Evolutionary conservation across 2,797 vertebrate genomes (phyloP).

Genomic region (Dallia pectoralis): DNA sequence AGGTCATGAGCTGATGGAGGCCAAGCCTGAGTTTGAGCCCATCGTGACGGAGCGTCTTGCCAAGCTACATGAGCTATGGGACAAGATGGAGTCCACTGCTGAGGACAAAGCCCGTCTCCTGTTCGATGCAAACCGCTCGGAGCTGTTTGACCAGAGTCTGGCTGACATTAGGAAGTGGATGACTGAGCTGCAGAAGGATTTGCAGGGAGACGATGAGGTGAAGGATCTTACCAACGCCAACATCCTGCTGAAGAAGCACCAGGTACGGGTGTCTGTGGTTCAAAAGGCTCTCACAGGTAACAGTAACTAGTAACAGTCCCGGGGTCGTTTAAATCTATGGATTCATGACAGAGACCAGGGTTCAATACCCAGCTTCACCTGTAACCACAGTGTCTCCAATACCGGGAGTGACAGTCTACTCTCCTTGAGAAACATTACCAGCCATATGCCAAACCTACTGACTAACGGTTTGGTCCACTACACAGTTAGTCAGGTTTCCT

Average conservation of each 20-base stretch:
- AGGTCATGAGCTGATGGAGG: conserved; percentile 80
- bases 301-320: neutral
- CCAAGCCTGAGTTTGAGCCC: conserved; percentile 81
- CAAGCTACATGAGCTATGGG: conserved; percentile 83
- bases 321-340: too few relatives aligned
- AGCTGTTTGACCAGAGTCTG: conserved; percentile 85
- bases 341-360: neutral
- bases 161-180: conserved; percentile 88
- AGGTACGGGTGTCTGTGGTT: conserved; percentile 65
- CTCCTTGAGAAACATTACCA: too few relatives aligned
- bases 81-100: conserved; percentile 78
- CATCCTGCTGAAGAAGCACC: conserved; percentile 90
- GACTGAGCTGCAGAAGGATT: conserved; percentile 79
- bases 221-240: conserved; percentile 92
- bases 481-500: too few relatives aligned
- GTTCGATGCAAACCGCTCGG: conserved; percentile 87
- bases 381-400: too few relatives aligned
- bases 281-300: too few relatives aligned
- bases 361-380: neutral
- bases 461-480: neutral
- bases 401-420: too few relatives aligned
- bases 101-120: conserved; percentile 84
- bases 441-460: neutral
- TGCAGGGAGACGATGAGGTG: conserved; percentile 80
- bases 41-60: conserved; percentile 76